Conservation (phyloP, 2,113 vertebrate genomes). For the Platysteira castanea region DNA sequence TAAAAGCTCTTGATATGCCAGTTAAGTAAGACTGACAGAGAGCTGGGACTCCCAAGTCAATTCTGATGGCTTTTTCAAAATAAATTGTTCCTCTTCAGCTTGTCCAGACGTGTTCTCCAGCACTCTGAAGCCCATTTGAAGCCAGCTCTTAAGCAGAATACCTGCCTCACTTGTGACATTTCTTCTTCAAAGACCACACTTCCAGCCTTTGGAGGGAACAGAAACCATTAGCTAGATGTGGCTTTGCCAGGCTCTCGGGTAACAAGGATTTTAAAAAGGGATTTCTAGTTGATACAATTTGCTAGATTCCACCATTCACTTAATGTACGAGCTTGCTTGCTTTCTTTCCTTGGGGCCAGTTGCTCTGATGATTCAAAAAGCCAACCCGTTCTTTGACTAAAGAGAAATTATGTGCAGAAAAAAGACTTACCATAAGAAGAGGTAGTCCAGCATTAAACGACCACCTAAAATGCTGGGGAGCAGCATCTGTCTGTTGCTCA, state of each 20-base stretch:
- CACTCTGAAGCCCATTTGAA: background rate
- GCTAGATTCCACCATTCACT: background rate
- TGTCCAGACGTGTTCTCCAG: background rate
- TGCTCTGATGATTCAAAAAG: background rate
- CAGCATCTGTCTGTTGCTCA: background rate
- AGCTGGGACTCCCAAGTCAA: background rate
- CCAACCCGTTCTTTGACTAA: background rate
- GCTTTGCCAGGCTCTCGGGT: background rate
- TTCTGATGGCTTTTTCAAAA: background rate
- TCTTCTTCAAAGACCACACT: background rate
- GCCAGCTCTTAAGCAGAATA: background rate
- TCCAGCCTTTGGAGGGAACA: background rate
- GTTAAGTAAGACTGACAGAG: background rate
- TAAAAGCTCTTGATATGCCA: background rate
- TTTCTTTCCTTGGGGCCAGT: background rate
- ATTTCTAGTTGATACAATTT: background rate
- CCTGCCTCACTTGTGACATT: background rate
- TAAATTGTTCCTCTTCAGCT: background rate
- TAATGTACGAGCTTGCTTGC: background rate
- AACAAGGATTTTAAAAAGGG: background rate
- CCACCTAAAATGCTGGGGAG: background rate
- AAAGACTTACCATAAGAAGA: background rate
- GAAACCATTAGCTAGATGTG: background rate
- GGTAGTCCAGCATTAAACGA: background rate
- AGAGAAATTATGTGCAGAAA: background rate